phyloP scores from a whole-genome alignment of 35 echinoderm and acorn worm species.

The Amphiura filiformis region DNA sequence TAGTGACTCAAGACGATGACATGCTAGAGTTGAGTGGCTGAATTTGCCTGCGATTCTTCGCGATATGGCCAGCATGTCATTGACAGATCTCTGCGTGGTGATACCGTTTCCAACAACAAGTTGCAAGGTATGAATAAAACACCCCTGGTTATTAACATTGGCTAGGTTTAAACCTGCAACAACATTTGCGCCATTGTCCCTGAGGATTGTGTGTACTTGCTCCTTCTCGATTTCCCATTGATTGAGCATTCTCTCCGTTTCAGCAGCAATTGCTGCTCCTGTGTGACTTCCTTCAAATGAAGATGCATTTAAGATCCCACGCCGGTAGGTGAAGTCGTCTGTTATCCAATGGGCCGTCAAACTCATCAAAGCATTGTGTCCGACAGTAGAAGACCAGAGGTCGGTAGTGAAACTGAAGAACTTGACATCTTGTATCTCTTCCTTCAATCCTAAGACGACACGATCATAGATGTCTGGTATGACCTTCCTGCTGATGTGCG shows the following conservation, averaged over 20 bases:
- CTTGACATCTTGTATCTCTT: not conserved
- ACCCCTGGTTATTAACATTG: not conserved
- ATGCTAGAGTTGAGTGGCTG: not conserved
- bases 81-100: not conserved
- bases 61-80: not conserved
- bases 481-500: not conserved
- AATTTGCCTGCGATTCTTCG: not conserved
- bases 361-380: not conserved
- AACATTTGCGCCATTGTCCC: conserved; percentile 11
- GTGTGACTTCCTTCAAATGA: not conserved
- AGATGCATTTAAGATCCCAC: not conserved
- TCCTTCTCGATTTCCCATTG: not conserved
- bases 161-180: not conserved
- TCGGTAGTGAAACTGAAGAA: conserved; percentile 11
- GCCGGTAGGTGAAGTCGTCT: not conserved
- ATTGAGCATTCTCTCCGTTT: conserved; percentile 2
- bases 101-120: not conserved
- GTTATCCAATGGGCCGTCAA: conserved; percentile 4
- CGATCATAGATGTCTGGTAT: not conserved
- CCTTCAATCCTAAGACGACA: not conserved
- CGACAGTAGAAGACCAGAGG: not conserved
- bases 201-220: not conserved
- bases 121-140: conserved; percentile 10
- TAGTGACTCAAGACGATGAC: not conserved
- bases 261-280: not conserved